Evolutionary conservation across 2,888 invertebrate species (phyloP), one percentile per base, ranked within the genome.

Genomic region (Calameuta filiformis): DNA sequence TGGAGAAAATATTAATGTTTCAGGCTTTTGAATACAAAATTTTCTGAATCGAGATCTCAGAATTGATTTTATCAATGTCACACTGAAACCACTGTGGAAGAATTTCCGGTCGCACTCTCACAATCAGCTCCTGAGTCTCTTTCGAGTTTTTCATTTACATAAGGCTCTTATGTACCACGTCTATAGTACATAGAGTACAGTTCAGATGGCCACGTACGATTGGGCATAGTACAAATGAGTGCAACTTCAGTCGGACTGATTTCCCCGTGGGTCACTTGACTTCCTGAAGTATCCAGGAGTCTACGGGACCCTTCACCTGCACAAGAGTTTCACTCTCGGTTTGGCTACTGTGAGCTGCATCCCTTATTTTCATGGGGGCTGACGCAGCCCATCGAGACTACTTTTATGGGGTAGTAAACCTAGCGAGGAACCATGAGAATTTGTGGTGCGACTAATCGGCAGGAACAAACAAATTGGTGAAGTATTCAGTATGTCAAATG

Each of bases 181-280:
- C 2, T 56, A 56, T 23, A 56, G 56, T 56, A 56, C 56, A 56
- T 23, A 9, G 23, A 56, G 56, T 56, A 56, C 23, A 56, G 23
- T 23, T 23, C 6, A 56, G 6, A 23, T 56, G 56, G 56, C 56
- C 23, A 56, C 23, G 56, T 56, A 56, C 56, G 56, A 56, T 56
- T 56, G 56, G 56, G 56, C 56, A 56, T 56, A 56, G 56, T 56
- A 78, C 75, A 78, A 78, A 78, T 78, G 78, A 78, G 78, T 75
- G 76, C 71, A 78, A 76, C 73, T 71, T 76, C 71, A 75, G 75
- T 73, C 31, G 73, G 78, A 71, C 71, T 78, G 78, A 78, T 78
- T 78, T 78, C 78, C 78, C 78, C 78, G 73, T 78, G 78, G 78
- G 78, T 78, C 78, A 78, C 78, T 78, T 78, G 78, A 78, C 78